Conservation (phyloP, 2,888 invertebrate genomes). For the Oscheius sp. region DNA sequence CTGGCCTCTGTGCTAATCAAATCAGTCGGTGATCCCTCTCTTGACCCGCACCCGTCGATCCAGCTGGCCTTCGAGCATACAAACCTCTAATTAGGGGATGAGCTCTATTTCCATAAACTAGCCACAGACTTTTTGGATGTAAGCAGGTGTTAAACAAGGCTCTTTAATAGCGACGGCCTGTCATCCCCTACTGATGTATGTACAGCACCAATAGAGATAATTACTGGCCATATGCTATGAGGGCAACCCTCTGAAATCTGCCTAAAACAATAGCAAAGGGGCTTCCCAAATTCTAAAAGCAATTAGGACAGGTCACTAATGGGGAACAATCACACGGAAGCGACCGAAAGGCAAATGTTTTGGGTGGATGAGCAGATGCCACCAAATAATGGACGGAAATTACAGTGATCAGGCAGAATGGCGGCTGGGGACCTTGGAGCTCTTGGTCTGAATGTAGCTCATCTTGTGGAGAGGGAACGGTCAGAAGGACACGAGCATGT, state of each 20-base stretch:
- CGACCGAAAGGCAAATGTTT: slow-evolving; percentile 13
- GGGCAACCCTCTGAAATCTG: slow-evolving; percentile 9
- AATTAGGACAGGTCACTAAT: slow-evolving; percentile 31
- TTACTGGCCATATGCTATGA: slow-evolving; percentile 24
- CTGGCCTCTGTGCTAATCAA: slow-evolving; percentile 31
- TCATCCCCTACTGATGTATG: slow-evolving; percentile 29
- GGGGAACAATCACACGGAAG: not conserved
- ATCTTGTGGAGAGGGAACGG: slow-evolving; percentile 60
- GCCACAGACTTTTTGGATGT: not conserved
- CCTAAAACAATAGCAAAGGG: slow-evolving; percentile 12
- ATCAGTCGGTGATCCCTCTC: slow-evolving; percentile 31
- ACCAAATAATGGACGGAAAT: slow-evolving; percentile 9
- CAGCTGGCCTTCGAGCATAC: slow-evolving; percentile 24
- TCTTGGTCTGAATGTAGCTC: slow-evolving; percentile 63
- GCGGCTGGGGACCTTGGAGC: too few relatives aligned
- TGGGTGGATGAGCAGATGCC: slow-evolving; percentile 6
- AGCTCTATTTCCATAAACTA: not conserved
- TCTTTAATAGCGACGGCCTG: not conserved
- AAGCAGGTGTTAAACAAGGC: not conserved
- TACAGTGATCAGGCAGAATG: slow-evolving; percentile 63
- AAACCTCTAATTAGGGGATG: slow-evolving; percentile 29
- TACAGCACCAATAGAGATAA: slow-evolving; percentile 34
- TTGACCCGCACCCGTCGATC: slow-evolving; percentile 22
- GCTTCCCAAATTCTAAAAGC: slow-evolving; percentile 4
- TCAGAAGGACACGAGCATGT: slow-evolving; percentile 53